Evolutionary conservation across 2,888 invertebrate species (phyloP), one percentile per base, ranked within the genome.

Genomic region (Cheilosia scutellata): DNA sequence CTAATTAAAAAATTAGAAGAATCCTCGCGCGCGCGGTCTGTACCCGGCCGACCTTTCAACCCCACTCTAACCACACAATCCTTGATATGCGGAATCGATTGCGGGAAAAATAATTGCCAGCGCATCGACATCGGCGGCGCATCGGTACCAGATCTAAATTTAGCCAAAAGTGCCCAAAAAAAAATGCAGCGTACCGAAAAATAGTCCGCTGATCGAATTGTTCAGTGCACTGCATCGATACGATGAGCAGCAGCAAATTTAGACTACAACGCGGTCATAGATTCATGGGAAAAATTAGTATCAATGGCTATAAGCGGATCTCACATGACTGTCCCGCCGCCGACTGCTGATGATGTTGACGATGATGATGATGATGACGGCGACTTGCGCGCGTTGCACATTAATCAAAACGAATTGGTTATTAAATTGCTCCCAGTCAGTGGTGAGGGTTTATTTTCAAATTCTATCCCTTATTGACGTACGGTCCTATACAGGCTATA

Each of bases 1-100:
- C 65, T 53, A 62, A 72, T 62, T 53, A 58, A 68, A 65, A 66
- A 63, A 49, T 57, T 44, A 70, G 55, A 78, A 66, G 62, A 78
- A 72, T 78, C 72, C 57, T 66, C 60, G 29, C n/a, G 31, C n/a
- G 31, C 44, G 27, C 27, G 25, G 58, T 40, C 51, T 40, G 5
- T 51, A 55, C 16, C 29, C 66, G 40, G 53, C n/a, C 27, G 70
- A 76, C 82, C 86, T 76, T 25, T 72, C 66, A 76, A 84, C 86
- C 66, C 80, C 40, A 42, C 57, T 40, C 37, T 29, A 62, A 49
- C 68, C 75, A 31, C 57, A 71, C 27, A 89, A 90, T 88, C 89
- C 88, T 84, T 89, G 89, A 89, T 89, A 91, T 91, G 91, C 91
- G 91, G 91, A 91, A 91, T 91, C 88, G 88, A 90, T 89, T 89